Conservation (phyloP, 2,888 invertebrate genomes). For the Conus canariensis region DNA sequence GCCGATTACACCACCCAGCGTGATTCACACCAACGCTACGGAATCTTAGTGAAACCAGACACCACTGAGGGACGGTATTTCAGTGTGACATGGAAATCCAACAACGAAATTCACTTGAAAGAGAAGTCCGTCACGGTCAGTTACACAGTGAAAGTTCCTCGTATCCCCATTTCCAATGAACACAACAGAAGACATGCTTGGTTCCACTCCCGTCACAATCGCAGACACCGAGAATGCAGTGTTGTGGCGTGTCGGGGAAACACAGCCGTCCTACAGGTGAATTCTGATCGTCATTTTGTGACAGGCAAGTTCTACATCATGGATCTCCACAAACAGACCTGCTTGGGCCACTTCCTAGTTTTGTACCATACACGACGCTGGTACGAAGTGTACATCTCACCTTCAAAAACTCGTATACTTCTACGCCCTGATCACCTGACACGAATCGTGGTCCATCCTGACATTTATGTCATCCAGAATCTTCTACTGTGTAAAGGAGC, state of each 20-base stretch:
- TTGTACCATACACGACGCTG: slow-evolving; percentile 59
- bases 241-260: slow-evolving; percentile 62
- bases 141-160: slow-evolving; percentile 51
- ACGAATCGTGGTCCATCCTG: slow-evolving; percentile 55
- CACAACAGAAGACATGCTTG: slow-evolving; percentile 29
- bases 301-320: slow-evolving; percentile 65
- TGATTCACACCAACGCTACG: slow-evolving; percentile 56
- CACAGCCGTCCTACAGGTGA: slow-evolving; percentile 60
- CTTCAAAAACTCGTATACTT: slow-evolving; percentile 57
- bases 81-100: slow-evolving; percentile 52
- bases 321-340: slow-evolving; percentile 55
- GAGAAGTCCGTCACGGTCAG: slow-evolving; percentile 56
- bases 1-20: slow-evolving; percentile 59
- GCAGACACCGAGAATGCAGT: slow-evolving; percentile 56
- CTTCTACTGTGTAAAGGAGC: slow-evolving; percentile 47
- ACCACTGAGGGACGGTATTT: slow-evolving; percentile 61
- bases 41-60: slow-evolving; percentile 64
- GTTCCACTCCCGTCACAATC: slow-evolving; percentile 41
- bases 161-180: slow-evolving; percentile 37
- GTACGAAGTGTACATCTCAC: slow-evolving; percentile 70
- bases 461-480: slow-evolving; percentile 57
- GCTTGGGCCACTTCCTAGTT: slow-evolving; percentile 62
- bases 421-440: slow-evolving; percentile 63
- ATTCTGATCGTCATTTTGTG: slow-evolving; percentile 57
- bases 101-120: slow-evolving; percentile 55